phyloP scores from a whole-genome alignment of 2,113 vertebrate genomes.

The Arizona elegans region DNA sequence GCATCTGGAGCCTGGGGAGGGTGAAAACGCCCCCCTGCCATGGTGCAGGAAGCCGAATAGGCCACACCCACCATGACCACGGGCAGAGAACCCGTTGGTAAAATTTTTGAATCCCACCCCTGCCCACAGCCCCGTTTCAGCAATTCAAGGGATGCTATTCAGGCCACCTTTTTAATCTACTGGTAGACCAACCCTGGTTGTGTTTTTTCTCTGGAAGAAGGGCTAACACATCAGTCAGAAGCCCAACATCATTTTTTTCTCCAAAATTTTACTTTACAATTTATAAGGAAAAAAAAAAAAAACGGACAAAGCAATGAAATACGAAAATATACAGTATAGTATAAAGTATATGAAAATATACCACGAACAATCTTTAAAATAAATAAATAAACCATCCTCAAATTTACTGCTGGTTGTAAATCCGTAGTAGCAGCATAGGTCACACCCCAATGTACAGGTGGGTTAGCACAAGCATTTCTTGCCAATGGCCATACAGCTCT shows the following conservation, averaged over 20 bases:
- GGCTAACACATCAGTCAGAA: not conserved
- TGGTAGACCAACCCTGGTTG: not conserved
- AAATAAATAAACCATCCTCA: not conserved
- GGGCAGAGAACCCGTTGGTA: too few species aligned
- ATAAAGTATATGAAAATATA: not conserved
- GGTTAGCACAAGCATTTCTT: not conserved
- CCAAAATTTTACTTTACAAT: not conserved
- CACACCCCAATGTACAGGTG: not conserved
- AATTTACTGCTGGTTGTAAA: not conserved
- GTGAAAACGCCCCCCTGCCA: too few species aligned
- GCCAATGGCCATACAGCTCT: not conserved
- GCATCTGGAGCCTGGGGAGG: too few species aligned
- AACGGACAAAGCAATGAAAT: not conserved
- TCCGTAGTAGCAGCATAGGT: not conserved
- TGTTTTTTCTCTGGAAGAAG: not conserved
- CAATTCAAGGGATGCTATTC: not conserved
- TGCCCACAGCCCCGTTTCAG: not conserved
- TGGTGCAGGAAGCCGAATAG: too few species aligned
- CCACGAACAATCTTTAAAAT: not conserved
- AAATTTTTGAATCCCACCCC: too few species aligned
- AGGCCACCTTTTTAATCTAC: not conserved
- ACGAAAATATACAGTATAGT: not conserved
- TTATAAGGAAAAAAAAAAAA: not conserved
- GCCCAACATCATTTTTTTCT: not conserved
- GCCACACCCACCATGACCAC: too few species aligned